Conservation (phyloP, 2,888 invertebrate genomes). For the Pherbina coryleti region DNA sequence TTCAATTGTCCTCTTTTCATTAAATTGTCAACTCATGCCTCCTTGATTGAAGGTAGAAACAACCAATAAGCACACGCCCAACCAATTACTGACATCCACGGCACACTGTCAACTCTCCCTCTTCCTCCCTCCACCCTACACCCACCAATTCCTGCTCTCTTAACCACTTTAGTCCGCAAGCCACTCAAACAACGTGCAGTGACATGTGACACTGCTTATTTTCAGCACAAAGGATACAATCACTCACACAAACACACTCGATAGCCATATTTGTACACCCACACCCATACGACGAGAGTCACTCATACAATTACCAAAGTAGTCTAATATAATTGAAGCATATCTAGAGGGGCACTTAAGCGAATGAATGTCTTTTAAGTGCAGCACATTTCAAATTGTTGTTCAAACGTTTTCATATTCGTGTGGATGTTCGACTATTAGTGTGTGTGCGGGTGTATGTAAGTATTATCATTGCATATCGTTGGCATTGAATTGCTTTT, state of each 20-base stretch:
- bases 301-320: not conserved
- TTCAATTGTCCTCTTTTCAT: constrained; percentile 1
- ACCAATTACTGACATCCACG: no score
- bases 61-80: no score
- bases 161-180: not conserved
- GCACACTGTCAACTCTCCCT: no score
- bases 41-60: no score
- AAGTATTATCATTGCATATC: not conserved
- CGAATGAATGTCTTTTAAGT: not conserved
- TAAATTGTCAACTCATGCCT: no score
- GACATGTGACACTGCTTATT: constrained; percentile 4
- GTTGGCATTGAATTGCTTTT: not conserved
- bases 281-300: no score
- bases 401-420: not conserved
- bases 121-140: no score
- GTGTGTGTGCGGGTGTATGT: not conserved
- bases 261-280: no score
- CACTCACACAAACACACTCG: no score
- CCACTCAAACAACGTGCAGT: not conserved
- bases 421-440: not conserved
- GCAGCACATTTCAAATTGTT: not conserved
- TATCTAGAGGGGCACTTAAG: not conserved
- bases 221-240: no score
- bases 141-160: no score
- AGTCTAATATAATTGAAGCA: not conserved